Percentiles rank a stretch among this genome's conserved stretches.
These are phyloP conservation scores for Hippocampus guttulatus DNA, from an alignment of 2,113 vertebrate genomes.

Conservation along the genomic window DNA sequence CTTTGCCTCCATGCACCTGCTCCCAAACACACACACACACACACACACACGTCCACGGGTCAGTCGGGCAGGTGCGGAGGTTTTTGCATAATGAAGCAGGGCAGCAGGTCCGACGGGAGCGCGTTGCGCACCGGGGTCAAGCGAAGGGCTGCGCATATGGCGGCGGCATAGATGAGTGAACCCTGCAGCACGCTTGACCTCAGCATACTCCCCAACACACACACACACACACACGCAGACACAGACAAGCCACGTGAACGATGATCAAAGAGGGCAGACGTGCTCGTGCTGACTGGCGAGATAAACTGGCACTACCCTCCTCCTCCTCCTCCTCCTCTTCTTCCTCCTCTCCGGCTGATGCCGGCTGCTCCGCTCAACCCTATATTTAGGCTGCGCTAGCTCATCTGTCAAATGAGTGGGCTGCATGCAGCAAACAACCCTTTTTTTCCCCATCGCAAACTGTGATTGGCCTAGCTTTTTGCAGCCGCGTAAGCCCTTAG, in stretches of 20 bases:
- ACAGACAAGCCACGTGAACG: conserved; percentile 30
- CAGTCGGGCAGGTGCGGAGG: conserved; percentile 67
- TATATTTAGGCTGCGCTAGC: conserved; percentile 50
- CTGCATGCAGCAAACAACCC: conserved; percentile 35
- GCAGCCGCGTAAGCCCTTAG: conserved; percentile 27
- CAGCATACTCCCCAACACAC: conserved; percentile 40
- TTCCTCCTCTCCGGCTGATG: conserved; percentile 23
- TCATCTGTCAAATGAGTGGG: conserved; percentile 52
- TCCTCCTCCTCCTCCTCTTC: neutral
- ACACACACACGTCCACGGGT: conserved; percentile 46
- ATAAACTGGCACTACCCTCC: conserved; percentile 16
- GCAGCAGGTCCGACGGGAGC: conserved; percentile 60
- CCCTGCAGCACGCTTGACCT: conserved; percentile 52
- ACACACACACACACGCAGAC: neutral
- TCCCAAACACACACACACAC: conserved; percentile 46
- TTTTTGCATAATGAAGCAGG: conserved; percentile 67
- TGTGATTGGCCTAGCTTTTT: conserved; percentile 45
- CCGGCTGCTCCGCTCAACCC: conserved; percentile 50
- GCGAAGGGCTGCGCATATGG: conserved; percentile 60
- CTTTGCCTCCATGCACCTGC: conserved; percentile 44
- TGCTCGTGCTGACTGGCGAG: conserved; percentile 31
- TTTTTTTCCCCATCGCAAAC: neutral
- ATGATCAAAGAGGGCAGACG: conserved; percentile 60
- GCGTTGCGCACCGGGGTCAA: conserved; percentile 58
- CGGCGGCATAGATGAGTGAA: conserved; percentile 48